A percentile compares a stretch with the other conserved stretches of the same genome.
Evolutionary conservation across 1,140 invertebrate species (phyloP).

Genomic region (Drosophila cardini): DNA sequence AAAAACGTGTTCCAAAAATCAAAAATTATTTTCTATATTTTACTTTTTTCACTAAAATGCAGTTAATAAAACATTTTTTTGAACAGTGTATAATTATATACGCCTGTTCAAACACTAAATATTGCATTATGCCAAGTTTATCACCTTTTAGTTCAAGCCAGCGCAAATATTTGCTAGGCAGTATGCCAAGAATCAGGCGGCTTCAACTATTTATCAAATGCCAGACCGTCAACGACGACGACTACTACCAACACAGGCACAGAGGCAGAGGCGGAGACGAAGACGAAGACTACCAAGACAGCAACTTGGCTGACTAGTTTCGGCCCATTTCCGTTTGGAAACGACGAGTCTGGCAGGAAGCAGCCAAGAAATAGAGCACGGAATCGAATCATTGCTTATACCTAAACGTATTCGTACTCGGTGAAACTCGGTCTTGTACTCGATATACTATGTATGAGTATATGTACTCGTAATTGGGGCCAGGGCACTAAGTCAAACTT

Average conservation of each 20-base stretch:
- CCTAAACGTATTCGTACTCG: neutral
- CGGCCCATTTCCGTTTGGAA: conserved; percentile 49
- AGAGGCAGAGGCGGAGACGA: too few species aligned
- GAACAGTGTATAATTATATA: too few species aligned
- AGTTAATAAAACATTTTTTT: too few species aligned
- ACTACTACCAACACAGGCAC: neutral
- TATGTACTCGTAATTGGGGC: conserved; percentile 47
- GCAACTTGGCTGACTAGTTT: conserved; percentile 40
- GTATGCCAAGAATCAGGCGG: conserved; percentile 38
- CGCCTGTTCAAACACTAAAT: conserved; percentile 63
- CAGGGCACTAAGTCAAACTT: conserved; percentile 59
- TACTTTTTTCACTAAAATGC: too few species aligned
- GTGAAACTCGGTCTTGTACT: too few species aligned
- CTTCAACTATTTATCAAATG: conserved; percentile 51
- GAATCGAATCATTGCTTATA: conserved; percentile 40
- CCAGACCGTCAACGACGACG: conserved; percentile 12
- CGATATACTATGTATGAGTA: neutral
- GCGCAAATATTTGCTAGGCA: conserved; percentile 62
- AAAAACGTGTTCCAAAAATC: too few species aligned
- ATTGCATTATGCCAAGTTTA: conserved; percentile 72
- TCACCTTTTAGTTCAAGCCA: conserved; percentile 63
- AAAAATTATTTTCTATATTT: too few species aligned
- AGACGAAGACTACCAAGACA: too few species aligned
- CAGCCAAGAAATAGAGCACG: conserved; percentile 49
- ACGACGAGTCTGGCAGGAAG: conserved; percentile 35